phyloP scores from a whole-genome alignment of 2,888 invertebrate genomes.

The Callosobruchus maculatus region DNA sequence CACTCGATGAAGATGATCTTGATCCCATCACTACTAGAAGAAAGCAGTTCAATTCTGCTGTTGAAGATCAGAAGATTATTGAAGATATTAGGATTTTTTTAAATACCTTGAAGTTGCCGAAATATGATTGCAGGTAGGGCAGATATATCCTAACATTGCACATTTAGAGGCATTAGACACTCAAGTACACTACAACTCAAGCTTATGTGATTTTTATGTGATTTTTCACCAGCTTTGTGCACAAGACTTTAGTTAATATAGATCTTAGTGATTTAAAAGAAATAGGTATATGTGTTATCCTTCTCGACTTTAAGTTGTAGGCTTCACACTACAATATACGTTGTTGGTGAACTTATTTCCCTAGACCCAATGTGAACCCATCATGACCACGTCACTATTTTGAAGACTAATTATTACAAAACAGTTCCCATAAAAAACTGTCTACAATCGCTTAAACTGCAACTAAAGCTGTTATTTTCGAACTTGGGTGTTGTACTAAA shows the following conservation, averaged over 20 bases:
- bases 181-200: too few species aligned
- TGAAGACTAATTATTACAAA: not conserved
- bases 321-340: too few species aligned
- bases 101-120: constrained; percentile 29
- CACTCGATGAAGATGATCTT: constrained; percentile 15
- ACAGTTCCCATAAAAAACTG: not conserved
- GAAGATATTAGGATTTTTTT: constrained; percentile 30
- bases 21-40: constrained; percentile 11
- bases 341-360: too few species aligned
- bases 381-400: too few species aligned
- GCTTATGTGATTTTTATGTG: too few species aligned
- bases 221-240: too few species aligned
- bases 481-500: not conserved
- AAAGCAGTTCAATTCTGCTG: constrained; percentile 14
- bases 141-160: not conserved
- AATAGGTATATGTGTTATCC: too few species aligned
- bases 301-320: too few species aligned
- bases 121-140: constrained; percentile 40
- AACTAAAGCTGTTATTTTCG: not conserved
- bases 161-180: too few species aligned
- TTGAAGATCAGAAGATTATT: constrained; percentile 11
- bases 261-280: too few species aligned
- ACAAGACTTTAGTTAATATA: too few species aligned
- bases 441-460: not conserved
- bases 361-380: too few species aligned